Conservation (phyloP, 1,140 invertebrate species). For the Ylistrum balloti region DNA sequence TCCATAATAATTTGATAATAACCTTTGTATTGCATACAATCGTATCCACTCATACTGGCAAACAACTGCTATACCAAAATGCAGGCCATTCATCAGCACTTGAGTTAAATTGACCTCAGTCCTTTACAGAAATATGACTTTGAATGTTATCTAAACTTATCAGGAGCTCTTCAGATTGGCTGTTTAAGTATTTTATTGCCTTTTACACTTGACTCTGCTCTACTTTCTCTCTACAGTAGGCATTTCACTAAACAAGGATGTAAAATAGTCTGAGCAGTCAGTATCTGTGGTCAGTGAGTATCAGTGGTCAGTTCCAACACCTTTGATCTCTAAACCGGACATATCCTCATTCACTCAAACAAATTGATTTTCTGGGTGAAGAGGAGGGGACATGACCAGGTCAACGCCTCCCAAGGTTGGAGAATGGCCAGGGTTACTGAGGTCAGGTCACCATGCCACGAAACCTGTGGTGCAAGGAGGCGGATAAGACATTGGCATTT, state of each 20-base stretch:
- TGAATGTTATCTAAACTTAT: conserved; percentile 36
- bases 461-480: not conserved
- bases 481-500: not conserved
- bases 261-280: not conserved
- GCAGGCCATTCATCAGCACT: not conserved
- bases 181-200: conserved; percentile 14
- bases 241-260: not conserved
- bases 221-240: not conserved
- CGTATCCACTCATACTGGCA: not conserved
- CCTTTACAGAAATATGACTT: conserved; percentile 39
- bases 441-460: conserved; percentile 29
- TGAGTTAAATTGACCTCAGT: conserved; percentile 25
- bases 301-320: not conserved
- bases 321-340: conserved; percentile 30
- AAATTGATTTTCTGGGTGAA: conserved; percentile 28
- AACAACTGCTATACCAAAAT: not conserved
- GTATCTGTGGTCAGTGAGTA: not conserved
- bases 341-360: not conserved
- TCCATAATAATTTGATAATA: conserved; percentile 24
- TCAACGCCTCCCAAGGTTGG: not conserved
- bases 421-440: not conserved
- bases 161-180: not conserved
- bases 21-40: not conserved
- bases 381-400: not conserved
- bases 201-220: conserved; percentile 16